phyloP scores from a whole-genome alignment of 2,113 vertebrate genomes.

The Promerops cafer region DNA sequence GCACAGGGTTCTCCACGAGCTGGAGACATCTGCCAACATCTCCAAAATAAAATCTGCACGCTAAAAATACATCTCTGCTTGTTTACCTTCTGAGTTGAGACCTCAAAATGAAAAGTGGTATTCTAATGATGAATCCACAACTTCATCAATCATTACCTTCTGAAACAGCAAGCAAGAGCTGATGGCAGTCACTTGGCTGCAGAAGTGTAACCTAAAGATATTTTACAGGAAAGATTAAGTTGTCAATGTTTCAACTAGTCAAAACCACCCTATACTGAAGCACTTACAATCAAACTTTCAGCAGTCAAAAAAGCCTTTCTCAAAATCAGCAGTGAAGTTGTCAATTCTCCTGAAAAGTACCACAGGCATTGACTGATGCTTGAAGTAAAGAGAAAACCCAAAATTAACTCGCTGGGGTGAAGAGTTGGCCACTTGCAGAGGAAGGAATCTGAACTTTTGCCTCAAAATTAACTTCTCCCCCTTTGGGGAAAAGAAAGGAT shows the following conservation, averaged over 20 bases:
- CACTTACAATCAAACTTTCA: not conserved
- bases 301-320: not conserved
- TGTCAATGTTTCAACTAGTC: not conserved
- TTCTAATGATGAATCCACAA: not conserved
- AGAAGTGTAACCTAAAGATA: not conserved
- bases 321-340: not conserved
- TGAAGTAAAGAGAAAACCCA: not conserved
- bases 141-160: not conserved
- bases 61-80: slow-evolving; percentile 16
- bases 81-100: not conserved
- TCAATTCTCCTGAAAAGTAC: not conserved
- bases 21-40: not conserved
- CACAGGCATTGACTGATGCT: not conserved
- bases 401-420: not conserved
- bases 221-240: not conserved
- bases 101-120: not conserved
- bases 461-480: not conserved
- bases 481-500: not conserved
- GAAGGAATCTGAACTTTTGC: not conserved
- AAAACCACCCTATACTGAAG: not conserved
- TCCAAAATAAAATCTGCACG: not conserved
- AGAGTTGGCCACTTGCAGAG: not conserved
- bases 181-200: not conserved
- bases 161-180: not conserved
- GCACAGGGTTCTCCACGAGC: not conserved